phyloP scores from a whole-genome alignment of 2,113 vertebrate species.

The Oreotragus oreotragus region DNA sequence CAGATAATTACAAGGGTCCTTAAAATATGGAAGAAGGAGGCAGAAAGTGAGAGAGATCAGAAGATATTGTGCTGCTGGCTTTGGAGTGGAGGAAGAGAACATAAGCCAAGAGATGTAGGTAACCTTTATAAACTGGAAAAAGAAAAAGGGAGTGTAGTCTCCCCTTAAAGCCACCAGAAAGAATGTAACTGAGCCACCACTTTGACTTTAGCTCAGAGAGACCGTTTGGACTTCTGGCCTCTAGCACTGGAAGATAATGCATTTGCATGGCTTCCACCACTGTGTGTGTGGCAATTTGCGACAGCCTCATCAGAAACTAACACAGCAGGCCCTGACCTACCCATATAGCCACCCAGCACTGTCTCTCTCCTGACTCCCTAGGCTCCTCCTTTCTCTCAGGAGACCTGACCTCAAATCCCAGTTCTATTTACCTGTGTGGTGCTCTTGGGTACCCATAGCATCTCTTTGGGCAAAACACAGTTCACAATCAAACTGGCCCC shows the following conservation, averaged over 20 bases:
- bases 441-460: background rate
- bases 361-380: background rate
- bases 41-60: background rate
- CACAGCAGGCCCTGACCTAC: fast-evolving
- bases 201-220: background rate
- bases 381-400: background rate
- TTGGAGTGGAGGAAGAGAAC: background rate
- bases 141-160: background rate
- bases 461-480: background rate
- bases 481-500: background rate
- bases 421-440: fast-evolving
- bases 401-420: too few relatives aligned
- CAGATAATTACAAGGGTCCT: background rate
- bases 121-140: background rate
- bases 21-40: background rate
- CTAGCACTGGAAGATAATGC: background rate
- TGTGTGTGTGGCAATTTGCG: background rate
- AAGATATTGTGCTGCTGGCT: background rate
- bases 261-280: background rate
- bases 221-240: background rate
- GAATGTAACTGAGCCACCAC: background rate
- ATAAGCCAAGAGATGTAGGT: background rate
- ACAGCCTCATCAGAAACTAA: background rate
- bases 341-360: fast-evolving
- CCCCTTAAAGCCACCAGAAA: background rate